These are phyloP conservation scores for Gadus chalcogrammus DNA, from an alignment of 2,113 vertebrate species.

Conservation along the genomic window DNA sequence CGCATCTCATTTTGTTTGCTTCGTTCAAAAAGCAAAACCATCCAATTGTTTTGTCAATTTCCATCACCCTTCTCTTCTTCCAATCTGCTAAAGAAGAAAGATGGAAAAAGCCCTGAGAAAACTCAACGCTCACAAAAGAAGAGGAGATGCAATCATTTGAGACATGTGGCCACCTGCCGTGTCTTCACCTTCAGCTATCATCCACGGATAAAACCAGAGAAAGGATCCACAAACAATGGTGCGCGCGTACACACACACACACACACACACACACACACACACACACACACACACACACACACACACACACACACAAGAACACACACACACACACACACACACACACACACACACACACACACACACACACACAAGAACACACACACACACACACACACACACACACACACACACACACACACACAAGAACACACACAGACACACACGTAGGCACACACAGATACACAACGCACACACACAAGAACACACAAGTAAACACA, in stretches of 20 bases:
- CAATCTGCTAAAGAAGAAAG: background rate
- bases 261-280: background rate
- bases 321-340: background rate
- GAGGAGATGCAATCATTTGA: background rate
- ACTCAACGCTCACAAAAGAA: background rate
- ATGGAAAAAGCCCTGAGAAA: background rate
- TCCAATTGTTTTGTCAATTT: background rate
- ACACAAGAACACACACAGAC: background rate
- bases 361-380: too few relatives aligned
- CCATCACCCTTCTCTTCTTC: too few relatives aligned
- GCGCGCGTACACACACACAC: background rate
- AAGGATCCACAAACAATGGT: background rate
- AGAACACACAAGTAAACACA: too few relatives aligned
- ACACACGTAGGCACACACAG: too few relatives aligned
- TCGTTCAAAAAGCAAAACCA: background rate
- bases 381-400: background rate
- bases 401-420: background rate
- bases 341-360: background rate
- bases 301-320: background rate
- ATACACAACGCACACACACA: too few relatives aligned
- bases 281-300: conserved; percentile 2
- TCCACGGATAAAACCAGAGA: background rate
- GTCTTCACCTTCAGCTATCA: background rate
- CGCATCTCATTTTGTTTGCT: background rate
- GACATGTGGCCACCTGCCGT: background rate